Conservation (phyloP, 2,113 vertebrate genomes). For the human (Homo sapiens) region GRCh38 chr3:12409001-12409500, state of each 20-base stretch:
- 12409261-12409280: constrained; percentile 36
- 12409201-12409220: constrained; percentile 55
- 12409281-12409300: constrained; percentile 67
- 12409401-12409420: constrained; percentile 35
- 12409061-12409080: constrained; percentile 22
- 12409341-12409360: constrained; percentile 69
- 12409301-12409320: constrained; percentile 57
- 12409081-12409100: background rate
- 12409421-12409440: constrained; percentile 54
- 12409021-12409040: constrained; percentile 17
- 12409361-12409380: constrained; percentile 73
- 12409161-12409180: constrained; percentile 63
- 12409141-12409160: constrained; percentile 62
- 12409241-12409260: constrained; percentile 24
- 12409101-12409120: background rate
- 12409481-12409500: constrained; percentile 72
- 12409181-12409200: constrained; percentile 62
- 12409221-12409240: constrained; percentile 59
- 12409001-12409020: constrained; percentile 39
- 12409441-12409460: constrained; percentile 67
- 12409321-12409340: constrained; percentile 61
- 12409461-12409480: constrained; percentile 68
- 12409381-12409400: constrained; percentile 65
- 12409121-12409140: constrained; percentile 45
- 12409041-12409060: background rate